Evolutionary conservation across 2,113 vertebrate genomes (phyloP).

Genomic region (Toxotes chatareus): DNA sequence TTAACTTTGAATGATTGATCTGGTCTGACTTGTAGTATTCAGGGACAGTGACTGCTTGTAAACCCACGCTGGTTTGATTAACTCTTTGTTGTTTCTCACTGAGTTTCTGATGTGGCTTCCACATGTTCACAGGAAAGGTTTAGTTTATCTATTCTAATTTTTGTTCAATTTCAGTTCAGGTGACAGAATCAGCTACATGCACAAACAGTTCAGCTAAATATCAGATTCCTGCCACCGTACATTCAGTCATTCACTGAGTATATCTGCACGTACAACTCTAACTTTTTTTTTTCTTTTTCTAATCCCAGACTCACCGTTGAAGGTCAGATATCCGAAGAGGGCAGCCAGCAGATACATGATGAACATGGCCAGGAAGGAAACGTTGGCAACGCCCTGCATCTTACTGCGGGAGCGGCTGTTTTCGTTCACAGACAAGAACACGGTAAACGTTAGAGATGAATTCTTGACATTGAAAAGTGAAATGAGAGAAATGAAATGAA

Average conservation of each 20-base stretch:
- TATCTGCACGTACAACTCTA: not conserved
- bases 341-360: conserved; percentile 97
- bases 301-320: conserved; percentile 87
- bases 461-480: too few relatives aligned
- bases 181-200: too few relatives aligned
- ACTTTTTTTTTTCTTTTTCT: not conserved
- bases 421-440: conserved; percentile 3
- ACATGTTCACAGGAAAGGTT: not conserved
- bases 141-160: too few relatives aligned
- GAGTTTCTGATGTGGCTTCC: too few relatives aligned
- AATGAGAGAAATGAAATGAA: not conserved
- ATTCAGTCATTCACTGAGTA: accelerated
- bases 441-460: not conserved
- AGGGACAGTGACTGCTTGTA: not conserved
- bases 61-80: not conserved
- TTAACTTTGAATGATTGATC: not conserved
- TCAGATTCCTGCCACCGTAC: not conserved
- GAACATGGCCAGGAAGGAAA: conserved; percentile 97
- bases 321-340: conserved; percentile 97
- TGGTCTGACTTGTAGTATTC: not conserved
- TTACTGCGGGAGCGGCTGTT: conserved; percentile 91
- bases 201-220: not conserved
- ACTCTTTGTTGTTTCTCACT: not conserved
- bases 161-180: too few relatives aligned
- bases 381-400: conserved; percentile 97